Evolutionary conservation across 2,888 invertebrate species (phyloP), one percentile per base, ranked within the genome.

Genomic region (Neoaliturus tenellus): DNA sequence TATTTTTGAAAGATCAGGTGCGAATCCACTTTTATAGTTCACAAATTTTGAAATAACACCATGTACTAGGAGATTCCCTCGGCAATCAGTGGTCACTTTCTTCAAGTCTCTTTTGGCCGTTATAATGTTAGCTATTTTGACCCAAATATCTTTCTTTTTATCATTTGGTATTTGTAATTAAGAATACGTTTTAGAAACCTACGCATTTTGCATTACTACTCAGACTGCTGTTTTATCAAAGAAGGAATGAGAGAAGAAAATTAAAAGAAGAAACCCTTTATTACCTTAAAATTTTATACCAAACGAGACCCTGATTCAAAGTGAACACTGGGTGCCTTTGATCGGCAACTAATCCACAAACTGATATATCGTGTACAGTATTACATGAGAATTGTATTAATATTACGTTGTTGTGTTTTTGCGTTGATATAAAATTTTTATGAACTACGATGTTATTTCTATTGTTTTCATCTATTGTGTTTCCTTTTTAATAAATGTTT

Each of bases 401-500:
- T 35, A 71, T 44, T 44, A 28, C 44, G 33, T 44, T 75, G 73
- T 44, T 75, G 73, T 75, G 44, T 44, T 28, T n/a, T 75, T 75
- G 17, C 2, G 28, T 75, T 44, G 25, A 75, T 75, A 75, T 75
- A 25, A 75, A 75, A 75, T 44, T 75, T 75, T 75, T 75, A 75
- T 44, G 44, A 17, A 75, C 73, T 75, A 41, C 5, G 73, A 75
- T 75, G 73, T 75, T 75, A 75, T 69, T 35, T 62, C 28, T 62
- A 44, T 75, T n/a, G 28, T 39, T 75, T 44, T 12, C 25, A 48
- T 75, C 17, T 39, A 20, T 75, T 75, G 71, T 71, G 73, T 75
- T 75, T 75, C 28, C 73, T 48, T 75, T 75, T 75, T 75, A 44
- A 75, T 75, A 75, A 75, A 75, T 75, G 73, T 75, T 75, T 75